Conservation (phyloP, 2,797 vertebrate genomes). For the Syngnathus rostellatus region DNA sequence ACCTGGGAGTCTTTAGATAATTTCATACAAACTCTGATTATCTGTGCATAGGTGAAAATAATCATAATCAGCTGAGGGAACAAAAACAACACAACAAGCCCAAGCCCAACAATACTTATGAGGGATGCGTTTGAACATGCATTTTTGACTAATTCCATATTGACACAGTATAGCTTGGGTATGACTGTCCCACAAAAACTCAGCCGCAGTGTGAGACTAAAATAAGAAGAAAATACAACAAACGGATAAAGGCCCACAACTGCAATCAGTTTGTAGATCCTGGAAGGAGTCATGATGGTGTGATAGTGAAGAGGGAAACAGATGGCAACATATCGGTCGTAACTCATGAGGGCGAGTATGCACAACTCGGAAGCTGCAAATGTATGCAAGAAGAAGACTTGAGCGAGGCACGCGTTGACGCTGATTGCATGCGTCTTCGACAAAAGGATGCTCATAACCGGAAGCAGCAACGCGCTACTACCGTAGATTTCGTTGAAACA, state of each 20-base stretch:
- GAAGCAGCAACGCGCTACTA: constrained; percentile 30
- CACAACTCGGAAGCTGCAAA: constrained; percentile 47
- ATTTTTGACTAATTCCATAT: constrained; percentile 56
- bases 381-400: constrained; percentile 50
- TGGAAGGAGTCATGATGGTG: constrained; percentile 40
- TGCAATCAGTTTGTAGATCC: constrained; percentile 19
- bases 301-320: constrained; percentile 58
- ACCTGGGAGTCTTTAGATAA: constrained; percentile 25
- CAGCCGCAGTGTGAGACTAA: constrained; percentile 34
- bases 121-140: constrained; percentile 23
- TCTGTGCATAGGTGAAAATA: constrained; percentile 46
- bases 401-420: constrained; percentile 35
- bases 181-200: constrained; percentile 40
- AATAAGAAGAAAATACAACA: constrained; percentile 24
- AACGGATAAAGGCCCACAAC: constrained; percentile 22
- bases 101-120: constrained; percentile 40
- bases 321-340: constrained; percentile 62
- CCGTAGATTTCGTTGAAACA: constrained; percentile 44
- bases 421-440: constrained; percentile 20
- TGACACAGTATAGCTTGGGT: constrained; percentile 55
- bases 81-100: constrained; percentile 8
- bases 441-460: constrained; percentile 25
- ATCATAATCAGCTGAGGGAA: constrained; percentile 35
- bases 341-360: constrained; percentile 59
- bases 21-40: constrained; percentile 40